phyloP scores from a whole-genome alignment of 2,113 vertebrate species.

The Mohoua ochrocephala region DNA sequence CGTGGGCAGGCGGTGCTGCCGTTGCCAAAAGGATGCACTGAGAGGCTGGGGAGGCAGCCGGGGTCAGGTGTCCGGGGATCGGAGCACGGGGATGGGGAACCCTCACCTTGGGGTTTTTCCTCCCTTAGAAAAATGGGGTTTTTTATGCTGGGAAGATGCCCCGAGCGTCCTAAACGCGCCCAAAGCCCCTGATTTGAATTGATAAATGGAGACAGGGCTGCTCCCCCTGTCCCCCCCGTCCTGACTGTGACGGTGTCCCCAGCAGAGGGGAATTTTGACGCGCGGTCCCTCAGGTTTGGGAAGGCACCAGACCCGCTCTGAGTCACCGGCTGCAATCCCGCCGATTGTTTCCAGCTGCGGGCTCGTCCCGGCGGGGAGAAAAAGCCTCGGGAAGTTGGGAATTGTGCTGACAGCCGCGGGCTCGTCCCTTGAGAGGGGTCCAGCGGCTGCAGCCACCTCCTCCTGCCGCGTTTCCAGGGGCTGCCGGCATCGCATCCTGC shows the following conservation, averaged over 20 bases:
- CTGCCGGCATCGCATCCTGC: background rate
- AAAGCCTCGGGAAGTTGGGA: background rate
- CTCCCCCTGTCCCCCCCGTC: fast-evolving
- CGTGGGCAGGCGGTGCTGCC: fast-evolving
- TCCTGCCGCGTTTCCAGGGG: background rate
- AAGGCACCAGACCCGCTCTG: fast-evolving
- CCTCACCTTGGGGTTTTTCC: background rate
- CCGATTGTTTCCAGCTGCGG: background rate
- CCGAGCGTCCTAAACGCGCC: fast-evolving
- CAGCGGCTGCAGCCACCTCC: background rate
- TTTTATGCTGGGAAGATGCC: background rate
- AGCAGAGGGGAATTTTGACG: background rate
- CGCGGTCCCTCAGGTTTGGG: fast-evolving
- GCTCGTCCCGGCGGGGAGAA: background rate
- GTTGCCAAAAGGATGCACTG: fast-evolving
- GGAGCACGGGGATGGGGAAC: no score
- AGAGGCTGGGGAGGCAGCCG: background rate
- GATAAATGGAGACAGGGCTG: fast-evolving
- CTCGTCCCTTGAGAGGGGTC: background rate
- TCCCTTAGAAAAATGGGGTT: background rate
- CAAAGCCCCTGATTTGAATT: fast-evolving
- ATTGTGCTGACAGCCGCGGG: fast-evolving
- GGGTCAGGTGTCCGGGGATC: no score
- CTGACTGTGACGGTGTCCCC: fast-evolving
- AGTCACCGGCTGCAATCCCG: background rate